Evolutionary conservation across 1,140 invertebrate genomes (phyloP), one percentile per base, ranked within the genome.

Genomic region (Diachasma alloeum): DNA sequence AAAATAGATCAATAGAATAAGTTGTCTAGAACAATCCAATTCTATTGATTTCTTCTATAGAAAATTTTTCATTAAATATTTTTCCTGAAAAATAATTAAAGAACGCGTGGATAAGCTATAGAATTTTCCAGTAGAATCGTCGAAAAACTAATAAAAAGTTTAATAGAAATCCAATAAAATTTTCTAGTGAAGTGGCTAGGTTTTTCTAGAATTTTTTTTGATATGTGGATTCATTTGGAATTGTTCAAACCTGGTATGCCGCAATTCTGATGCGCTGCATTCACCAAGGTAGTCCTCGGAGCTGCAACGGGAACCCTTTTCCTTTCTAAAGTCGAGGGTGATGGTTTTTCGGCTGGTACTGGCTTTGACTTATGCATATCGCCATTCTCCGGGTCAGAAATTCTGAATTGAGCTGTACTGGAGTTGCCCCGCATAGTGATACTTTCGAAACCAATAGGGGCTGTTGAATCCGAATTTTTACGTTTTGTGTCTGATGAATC

Each of bases 271-370:
- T 87, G 83, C 24, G 76, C 78, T 75, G 85, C 80, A 75, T 86
- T 87, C 37, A 89, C 80, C 78, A 91, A 85, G 42, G 66, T 68
- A 6, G 85, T 92, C 81, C 91, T 87, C 31, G 91, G 92, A 6
- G 91, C 90, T n/a, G 91, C 91, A 4, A 92, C 86, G 1, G 91
- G 91, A 31, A 86, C 83, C 74, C 81, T 85, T 72, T 84, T 84
- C 76, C 85, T 87, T 75, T 90, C 89, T 5, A 86, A 79, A 8
- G 85, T 85, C 4, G 82, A 83, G 0, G 83, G 80, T 56, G 78
- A 75, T 22, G 87, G 84, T 79, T 87, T 90, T 69, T 89, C 86
- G 13, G 80, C 79, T 13, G 82, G 79, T 69, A 86, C 73, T 36
- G 83, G 78, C 78, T 85, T 87, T 8, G 81, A 26, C 72, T 81